phyloP scores from a whole-genome alignment of 2,888 invertebrate species.

The Amiota communis region DNA sequence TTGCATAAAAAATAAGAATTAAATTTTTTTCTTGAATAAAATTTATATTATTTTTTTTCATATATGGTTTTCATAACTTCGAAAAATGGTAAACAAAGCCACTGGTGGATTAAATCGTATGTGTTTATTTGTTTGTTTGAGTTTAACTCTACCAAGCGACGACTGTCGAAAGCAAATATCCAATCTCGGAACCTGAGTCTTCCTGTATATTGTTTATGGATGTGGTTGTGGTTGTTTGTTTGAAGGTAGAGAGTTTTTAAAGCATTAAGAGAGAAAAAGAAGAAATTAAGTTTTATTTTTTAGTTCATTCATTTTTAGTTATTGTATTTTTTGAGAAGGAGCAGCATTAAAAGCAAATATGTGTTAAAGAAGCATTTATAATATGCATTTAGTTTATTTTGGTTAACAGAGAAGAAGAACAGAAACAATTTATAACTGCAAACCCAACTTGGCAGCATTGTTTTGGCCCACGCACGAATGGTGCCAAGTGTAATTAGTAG shows the following conservation, averaged over 20 bases:
- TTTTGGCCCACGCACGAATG: not conserved
- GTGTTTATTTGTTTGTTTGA: not conserved
- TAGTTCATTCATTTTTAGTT: slow-evolving; percentile 43
- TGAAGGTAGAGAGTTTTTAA: slow-evolving; percentile 36
- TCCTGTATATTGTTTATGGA: slow-evolving; percentile 75
- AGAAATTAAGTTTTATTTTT: slow-evolving; percentile 52
- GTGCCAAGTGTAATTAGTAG: not conserved
- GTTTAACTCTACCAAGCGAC: slow-evolving; percentile 75
- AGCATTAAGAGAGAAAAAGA: slow-evolving; percentile 52
- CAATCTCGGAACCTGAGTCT: slow-evolving; percentile 79
- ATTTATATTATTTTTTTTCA: not conserved
- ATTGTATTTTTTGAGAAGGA: slow-evolving; percentile 23
- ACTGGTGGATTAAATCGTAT: not conserved
- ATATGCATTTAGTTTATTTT: slow-evolving; percentile 27
- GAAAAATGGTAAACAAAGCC: not conserved
- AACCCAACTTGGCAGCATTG: not conserved
- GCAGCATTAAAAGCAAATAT: too few species aligned
- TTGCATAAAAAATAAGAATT: slow-evolving; percentile 10
- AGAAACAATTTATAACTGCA: slow-evolving; percentile 6
- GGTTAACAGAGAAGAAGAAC: too few species aligned
- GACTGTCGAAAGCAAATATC: slow-evolving; percentile 79
- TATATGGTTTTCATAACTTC: not conserved
- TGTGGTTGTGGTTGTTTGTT: slow-evolving; percentile 36
- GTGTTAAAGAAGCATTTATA: slow-evolving; percentile 8
- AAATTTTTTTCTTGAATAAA: not conserved